Percentiles rank a stretch among this genome's conserved stretches.
Evolutionary conservation across 1,140 invertebrate genomes (phyloP).

Genomic region (Schlechtendalia chinensis): DNA sequence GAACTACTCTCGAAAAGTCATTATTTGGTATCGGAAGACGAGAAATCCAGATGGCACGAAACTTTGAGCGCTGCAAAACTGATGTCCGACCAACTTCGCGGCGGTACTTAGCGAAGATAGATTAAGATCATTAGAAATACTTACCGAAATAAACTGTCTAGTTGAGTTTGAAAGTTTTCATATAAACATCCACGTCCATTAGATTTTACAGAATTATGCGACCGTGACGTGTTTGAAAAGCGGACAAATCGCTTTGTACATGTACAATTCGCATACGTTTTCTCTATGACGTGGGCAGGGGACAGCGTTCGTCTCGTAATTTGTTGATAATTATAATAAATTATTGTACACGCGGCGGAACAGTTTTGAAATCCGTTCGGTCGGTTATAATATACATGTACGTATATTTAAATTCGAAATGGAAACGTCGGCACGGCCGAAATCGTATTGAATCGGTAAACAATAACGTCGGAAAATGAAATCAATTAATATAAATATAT

Average conservation of each 20-base stretch:
- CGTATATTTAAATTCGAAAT: no score
- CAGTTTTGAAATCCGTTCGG: no score
- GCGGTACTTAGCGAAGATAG: conserved; percentile 35
- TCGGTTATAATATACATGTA: no score
- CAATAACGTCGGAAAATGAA: no score
- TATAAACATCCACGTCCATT: conserved; percentile 12
- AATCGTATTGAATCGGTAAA: no score
- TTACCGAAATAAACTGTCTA: conserved; percentile 30
- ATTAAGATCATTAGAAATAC: conserved; percentile 43
- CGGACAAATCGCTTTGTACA: neutral
- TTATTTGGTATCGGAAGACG: conserved; percentile 27
- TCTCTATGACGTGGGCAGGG: no score
- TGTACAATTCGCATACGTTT: no score
- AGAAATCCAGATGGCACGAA: conserved; percentile 33
- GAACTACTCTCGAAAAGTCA: conserved; percentile 14
- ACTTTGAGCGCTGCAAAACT: conserved; percentile 11
- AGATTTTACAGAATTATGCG: neutral
- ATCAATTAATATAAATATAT: no score
- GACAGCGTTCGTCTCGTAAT: neutral
- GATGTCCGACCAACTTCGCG: conserved; percentile 2
- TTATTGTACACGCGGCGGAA: neutral
- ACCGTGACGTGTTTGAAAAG: neutral
- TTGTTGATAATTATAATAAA: neutral
- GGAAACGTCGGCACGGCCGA: no score
- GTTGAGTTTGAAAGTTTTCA: conserved; percentile 29